These are phyloP conservation scores for Crotalus tigris DNA, from an alignment of 2,113 vertebrate genomes.

Conservation along the genomic window DNA sequence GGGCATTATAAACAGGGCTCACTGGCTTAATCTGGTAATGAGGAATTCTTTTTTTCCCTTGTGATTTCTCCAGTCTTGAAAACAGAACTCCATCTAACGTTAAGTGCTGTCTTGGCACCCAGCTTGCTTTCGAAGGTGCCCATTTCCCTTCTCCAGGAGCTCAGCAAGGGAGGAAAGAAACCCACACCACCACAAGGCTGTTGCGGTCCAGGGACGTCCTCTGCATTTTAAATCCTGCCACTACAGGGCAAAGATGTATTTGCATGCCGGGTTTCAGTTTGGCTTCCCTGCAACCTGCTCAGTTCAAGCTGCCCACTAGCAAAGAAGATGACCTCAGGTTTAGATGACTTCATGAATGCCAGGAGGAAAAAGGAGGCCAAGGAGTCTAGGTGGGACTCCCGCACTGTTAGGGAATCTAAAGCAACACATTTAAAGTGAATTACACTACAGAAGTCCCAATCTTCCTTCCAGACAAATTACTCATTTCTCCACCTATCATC, in stretches of 20 bases:
- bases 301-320: not conserved
- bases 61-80: not conserved
- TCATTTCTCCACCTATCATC: not conserved
- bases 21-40: not conserved
- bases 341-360: not conserved
- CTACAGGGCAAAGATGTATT: not conserved
- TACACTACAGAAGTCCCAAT: not conserved
- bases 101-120: not conserved
- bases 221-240: too few relatives aligned
- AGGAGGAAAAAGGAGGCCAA: not conserved
- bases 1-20: not conserved
- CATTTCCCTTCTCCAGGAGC: not conserved
- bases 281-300: not conserved
- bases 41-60: not conserved
- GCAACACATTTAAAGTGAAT: not conserved
- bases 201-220: too few relatives aligned
- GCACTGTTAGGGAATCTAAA: not conserved
- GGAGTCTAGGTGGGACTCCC: not conserved
- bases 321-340: not conserved
- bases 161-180: not conserved
- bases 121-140: not conserved
- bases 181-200: not conserved
- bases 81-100: not conserved
- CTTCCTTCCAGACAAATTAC: not conserved
- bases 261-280: not conserved